A percentile compares a stretch with the other conserved stretches of the same genome.
These are phyloP conservation scores for Cochlearius cochlearius DNA, from an alignment of 2,113 vertebrate genomes.

Conservation along the genomic window DNA sequence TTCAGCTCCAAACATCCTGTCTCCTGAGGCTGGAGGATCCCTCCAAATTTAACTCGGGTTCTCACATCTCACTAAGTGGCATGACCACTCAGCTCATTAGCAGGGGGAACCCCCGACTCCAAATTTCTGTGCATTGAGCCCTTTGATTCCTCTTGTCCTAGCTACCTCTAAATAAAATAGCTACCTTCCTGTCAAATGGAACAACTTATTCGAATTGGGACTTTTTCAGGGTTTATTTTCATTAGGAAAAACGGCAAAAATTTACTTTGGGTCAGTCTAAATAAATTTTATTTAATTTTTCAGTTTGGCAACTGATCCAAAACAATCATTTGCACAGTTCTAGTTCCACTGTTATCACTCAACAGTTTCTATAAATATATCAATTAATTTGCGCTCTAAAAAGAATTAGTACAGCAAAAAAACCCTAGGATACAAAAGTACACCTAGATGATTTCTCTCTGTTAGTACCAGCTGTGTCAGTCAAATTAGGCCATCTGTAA, in stretches of 20 bases:
- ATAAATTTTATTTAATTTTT: not conserved
- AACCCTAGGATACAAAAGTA: not conserved
- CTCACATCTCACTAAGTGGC: accelerated
- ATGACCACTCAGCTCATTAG: not conserved
- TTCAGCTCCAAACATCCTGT: not conserved
- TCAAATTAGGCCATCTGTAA: not conserved
- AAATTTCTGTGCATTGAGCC: not conserved
- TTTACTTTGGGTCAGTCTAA: not conserved
- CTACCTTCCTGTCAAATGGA: not conserved
- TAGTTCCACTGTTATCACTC: not conserved
- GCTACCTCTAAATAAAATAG: not conserved
- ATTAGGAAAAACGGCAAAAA: not conserved
- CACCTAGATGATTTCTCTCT: not conserved
- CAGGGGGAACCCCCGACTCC: not conserved
- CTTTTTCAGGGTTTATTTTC: not conserved
- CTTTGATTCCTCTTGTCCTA: not conserved
- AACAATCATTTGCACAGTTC: not conserved
- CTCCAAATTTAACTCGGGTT: not conserved
- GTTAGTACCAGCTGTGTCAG: not conserved
- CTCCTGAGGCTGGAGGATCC: not conserved
- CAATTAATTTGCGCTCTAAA: not conserved
- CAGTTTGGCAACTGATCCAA: not conserved
- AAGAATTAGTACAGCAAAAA: not conserved
- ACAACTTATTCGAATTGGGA: not conserved
- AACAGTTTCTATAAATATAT: not conserved